Evolutionary conservation across 2,797 vertebrate genomes (phyloP).

Genomic region (Enteromius trimaculatus): DNA sequence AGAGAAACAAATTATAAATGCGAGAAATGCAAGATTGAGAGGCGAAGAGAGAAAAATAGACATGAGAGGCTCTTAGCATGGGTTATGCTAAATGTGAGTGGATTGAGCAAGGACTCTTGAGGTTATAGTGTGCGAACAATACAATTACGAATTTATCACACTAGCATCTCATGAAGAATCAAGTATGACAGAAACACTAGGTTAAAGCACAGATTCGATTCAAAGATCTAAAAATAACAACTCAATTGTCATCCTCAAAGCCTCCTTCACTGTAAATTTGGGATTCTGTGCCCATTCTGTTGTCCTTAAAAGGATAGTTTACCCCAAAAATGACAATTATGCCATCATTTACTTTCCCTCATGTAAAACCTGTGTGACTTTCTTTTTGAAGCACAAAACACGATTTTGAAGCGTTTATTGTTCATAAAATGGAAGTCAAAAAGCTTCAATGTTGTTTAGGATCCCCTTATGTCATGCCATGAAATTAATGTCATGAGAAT

Average conservation of each 20-base stretch:
- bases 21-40: not conserved
- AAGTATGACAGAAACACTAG: not conserved
- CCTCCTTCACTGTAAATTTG: not conserved
- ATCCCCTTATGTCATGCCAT: too few species aligned
- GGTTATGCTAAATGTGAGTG: not conserved
- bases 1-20: not conserved
- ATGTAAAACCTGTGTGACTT: not conserved
- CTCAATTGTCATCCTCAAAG: not conserved
- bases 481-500: too few species aligned
- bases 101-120: conserved; percentile 11
- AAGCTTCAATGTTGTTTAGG: too few species aligned
- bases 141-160: not conserved
- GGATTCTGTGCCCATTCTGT: not conserved
- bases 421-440: not conserved
- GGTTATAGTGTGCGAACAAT: not conserved
- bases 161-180: not conserved
- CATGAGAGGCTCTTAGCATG: conserved; percentile 1
- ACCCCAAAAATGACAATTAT: not conserved
- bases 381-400: not conserved
- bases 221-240: not conserved
- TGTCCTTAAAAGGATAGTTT: not conserved
- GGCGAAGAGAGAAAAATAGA: not conserved
- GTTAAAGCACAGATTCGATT: not conserved
- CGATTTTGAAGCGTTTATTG: not conserved
- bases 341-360: not conserved